phyloP scores from a whole-genome alignment of 2,888 invertebrate species.

The Norana najaformis region DNA sequence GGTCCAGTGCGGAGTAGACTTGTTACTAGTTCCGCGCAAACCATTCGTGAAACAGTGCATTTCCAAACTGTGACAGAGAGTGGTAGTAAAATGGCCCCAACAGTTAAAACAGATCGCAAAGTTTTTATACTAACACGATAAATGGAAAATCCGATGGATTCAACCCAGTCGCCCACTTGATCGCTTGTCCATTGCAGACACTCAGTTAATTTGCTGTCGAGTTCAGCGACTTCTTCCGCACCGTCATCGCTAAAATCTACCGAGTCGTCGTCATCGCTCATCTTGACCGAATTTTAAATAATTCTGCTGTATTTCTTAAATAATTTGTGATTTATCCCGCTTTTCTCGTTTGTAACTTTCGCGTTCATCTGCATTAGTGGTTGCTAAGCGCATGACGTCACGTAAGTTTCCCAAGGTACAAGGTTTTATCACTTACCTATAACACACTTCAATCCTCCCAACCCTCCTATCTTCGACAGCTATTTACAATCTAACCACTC shows the following conservation, averaged over 20 bases:
- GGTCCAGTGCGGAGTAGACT: no score
- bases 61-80: no score
- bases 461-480: no score
- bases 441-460: no score
- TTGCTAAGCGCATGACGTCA: neutral
- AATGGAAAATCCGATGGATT: slow-evolving; percentile 31
- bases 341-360: neutral
- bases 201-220: neutral
- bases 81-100: neutral
- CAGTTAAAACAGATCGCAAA: neutral
- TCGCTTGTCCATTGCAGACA: slow-evolving; percentile 27
- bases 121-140: slow-evolving; percentile 28
- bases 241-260: neutral
- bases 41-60: no score
- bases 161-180: slow-evolving; percentile 34
- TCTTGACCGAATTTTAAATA: neutral
- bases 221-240: neutral
- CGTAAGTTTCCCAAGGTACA: no score
- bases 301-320: neutral
- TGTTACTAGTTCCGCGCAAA: no score
- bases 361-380: neutral
- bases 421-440: no score
- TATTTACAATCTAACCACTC: no score
- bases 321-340: neutral
- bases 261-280: neutral